A percentile compares a stretch with the other conserved stretches of the same genome.
Evolutionary conservation across 2,113 vertebrate genomes (phyloP).

Genomic region (Fukomys damarensis): DNA sequence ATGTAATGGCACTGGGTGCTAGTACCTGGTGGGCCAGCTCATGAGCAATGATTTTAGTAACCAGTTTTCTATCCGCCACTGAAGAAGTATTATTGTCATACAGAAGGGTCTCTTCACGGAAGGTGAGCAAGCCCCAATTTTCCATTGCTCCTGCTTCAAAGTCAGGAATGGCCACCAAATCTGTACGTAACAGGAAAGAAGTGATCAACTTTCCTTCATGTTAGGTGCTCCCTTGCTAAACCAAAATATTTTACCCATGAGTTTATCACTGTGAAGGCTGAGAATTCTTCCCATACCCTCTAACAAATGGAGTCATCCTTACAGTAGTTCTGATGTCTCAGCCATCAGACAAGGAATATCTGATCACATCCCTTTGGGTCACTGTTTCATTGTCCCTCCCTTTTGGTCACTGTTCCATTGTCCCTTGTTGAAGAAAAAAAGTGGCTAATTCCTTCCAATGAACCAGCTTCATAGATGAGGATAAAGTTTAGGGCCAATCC

Average conservation of each 20-base stretch:
- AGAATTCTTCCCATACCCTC: background rate
- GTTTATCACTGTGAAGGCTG: background rate
- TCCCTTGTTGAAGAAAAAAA: background rate
- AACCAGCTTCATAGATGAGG: background rate
- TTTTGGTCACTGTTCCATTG: background rate
- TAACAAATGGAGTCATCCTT: background rate
- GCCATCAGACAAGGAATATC: background rate
- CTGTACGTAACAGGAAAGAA: constrained; percentile 83
- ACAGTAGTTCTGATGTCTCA: background rate
- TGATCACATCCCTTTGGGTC: background rate
- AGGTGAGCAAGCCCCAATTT: constrained; percentile 97
- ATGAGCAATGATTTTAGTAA: constrained; percentile 94
- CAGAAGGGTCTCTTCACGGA: constrained; percentile 92
- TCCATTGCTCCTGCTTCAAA: constrained; percentile 97
- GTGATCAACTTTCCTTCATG: background rate
- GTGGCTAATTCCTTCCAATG: background rate
- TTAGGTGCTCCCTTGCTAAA: background rate
- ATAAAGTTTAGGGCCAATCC: background rate
- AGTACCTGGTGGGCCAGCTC: constrained; percentile 97
- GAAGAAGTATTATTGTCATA: constrained; percentile 90
- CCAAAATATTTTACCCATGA: constrained; percentile 21
- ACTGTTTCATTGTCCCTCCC: background rate
- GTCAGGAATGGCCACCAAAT: constrained; percentile 96
- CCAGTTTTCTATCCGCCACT: constrained; percentile 91
- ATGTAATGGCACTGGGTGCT: background rate